Base-by-base conservation (phyloP, 2,888 invertebrate species). In the Eilema depressum region DNA sequence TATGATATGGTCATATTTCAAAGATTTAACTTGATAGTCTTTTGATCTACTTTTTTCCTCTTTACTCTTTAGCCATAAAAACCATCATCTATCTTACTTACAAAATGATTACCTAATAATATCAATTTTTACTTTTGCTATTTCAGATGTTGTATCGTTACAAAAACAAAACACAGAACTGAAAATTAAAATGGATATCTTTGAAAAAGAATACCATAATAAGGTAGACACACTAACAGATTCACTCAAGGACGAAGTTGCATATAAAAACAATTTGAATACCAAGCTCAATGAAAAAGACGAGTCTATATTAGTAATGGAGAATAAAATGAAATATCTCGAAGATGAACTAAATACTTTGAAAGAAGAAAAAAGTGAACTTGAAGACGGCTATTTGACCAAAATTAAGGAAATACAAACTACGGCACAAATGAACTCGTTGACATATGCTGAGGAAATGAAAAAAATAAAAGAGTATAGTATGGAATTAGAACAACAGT, bases 281-380 rank as follows among this genome's bases (percentile, higher is more conserved):
- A 12, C 12, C 17, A 47, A 64, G n/a, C 53, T 64, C 20, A 28
- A 53, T 53, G 53, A 64, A 28, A 47, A 64, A 10, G 5, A 8
- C 47, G 47, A 64, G 0, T 53, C n/a, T 28, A 28, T 64, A 14
- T n/a, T 11, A 65, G 23, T 30, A 10, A 23, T 57, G 23, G 56
- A 65, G 20, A 57, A 23, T 14, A 56, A 56, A 17, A 30, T 65
- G 0, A 5, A 23, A 30, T 23, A 20, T 33, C 65, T 65, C 17
- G 17, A 65, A 57, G 56, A 30, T 30, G 30, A 65, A 65, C 17
- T 57, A 3, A 56, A 33, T 33, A 28, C 10, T 33, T 30, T 57
- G 56, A 53, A 57, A 25, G 23, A 65, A 65, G 65, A 57, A 23
- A 65, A 33, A 65, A 56, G 8, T 33, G 33, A 57, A 57, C 17